Conservation (phyloP, 2,797 vertebrate genomes). For the Helostoma temminkii region DNA sequence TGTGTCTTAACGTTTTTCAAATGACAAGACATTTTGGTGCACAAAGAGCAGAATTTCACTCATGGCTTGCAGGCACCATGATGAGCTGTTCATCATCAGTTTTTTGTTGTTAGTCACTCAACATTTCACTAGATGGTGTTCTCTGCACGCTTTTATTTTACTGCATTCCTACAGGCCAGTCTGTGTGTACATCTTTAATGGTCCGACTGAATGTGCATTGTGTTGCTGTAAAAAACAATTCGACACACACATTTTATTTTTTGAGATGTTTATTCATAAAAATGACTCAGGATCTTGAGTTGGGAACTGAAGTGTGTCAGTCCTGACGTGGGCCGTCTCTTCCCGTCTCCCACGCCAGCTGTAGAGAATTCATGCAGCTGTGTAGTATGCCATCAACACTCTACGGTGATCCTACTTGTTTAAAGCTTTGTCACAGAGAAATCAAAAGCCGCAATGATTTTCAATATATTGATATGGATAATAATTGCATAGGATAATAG, state of each 20-base stretch:
- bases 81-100: not conserved
- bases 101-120: not conserved
- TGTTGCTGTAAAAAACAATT: constrained; percentile 15
- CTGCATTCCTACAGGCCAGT: not conserved
- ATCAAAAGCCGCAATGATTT: constrained; percentile 80
- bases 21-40: no score
- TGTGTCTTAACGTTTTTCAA: not conserved
- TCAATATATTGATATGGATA: constrained; percentile 81
- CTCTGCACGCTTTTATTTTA: not conserved
- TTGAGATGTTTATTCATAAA: constrained; percentile 95
- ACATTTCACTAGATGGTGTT: constrained; percentile 67
- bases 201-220: not conserved
- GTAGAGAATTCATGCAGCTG: constrained; percentile 90
- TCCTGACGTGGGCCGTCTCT: constrained; percentile 72
- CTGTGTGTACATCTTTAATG: not conserved
- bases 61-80: not conserved
- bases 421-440: constrained; percentile 88
- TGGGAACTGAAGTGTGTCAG: constrained; percentile 82
- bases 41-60: not conserved
- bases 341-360: constrained; percentile 86
- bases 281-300: constrained; percentile 88
- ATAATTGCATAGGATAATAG: constrained; percentile 98
- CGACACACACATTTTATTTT: constrained; percentile 53
- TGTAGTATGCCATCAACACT: constrained; percentile 78
- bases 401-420: constrained; percentile 86